Base-by-base conservation (phyloP, 2,797 vertebrate genomes). In the Sebastes aleutianus region DNA sequence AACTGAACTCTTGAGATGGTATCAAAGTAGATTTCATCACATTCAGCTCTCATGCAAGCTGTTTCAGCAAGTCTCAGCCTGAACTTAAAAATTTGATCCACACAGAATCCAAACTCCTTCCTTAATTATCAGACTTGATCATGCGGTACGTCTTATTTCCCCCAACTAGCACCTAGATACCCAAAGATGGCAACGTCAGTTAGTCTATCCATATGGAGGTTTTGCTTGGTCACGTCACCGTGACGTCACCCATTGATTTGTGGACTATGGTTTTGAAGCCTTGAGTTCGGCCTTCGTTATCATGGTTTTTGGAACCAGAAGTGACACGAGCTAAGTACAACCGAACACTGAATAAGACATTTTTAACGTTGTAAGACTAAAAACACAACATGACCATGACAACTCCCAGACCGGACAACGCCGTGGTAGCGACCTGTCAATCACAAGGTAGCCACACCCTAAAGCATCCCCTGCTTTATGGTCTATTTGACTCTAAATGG, bases 1-100 rank as follows among this genome's bases (percentile, higher is more conserved):
- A 54, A 8, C 43, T 36, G 22, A 66, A 66, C 29, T 66, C 47
- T 39, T 31, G 3, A 43, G 34, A 18, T 53, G 22, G 26, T 56
- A 56, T 56, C 36, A 8, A 39, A 4, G 18, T 4, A 47, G 14
- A 43, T 72, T 58, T 66, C 29, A 24, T 65, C n/a, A 65, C n/a
- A 24, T 71, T 31, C 10, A 31, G 26, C 11, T 63, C 76, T 43
- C 10, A 47, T 65, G 61, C 50, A 50, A 61, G 50, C 32, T 27
- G 26, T 64, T 64, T 64, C 24, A 57, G 22, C 26, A 58, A 26
- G 34, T 65, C 18, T 70, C 18, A 43, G 32, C 27, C 22, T 76
- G 53, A 56, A 73, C 13, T 11, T 34, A 36, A 36, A 56, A 10
- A 12, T 34, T 6, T 74, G 43, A 74, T 53, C 70, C 27, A 32